Evolutionary conservation across 2,113 vertebrate genomes (phyloP), one percentile per base, ranked within the genome.

Genomic region (Callospermophilus lateralis): DNA sequence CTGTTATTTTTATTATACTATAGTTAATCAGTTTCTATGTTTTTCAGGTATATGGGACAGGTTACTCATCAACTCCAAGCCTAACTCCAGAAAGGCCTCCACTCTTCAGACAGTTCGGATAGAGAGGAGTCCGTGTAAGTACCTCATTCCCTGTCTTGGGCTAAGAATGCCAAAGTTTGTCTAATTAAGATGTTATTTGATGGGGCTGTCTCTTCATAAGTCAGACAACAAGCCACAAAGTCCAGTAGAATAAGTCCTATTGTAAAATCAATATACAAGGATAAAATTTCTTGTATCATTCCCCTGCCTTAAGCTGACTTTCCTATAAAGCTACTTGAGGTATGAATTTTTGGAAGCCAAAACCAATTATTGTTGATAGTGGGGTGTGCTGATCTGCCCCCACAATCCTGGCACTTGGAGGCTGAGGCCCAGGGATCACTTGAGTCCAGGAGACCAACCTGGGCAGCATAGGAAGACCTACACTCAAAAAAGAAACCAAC

Each of bases 71-170:
- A 98, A 97, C 65, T 98, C 99, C 22, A 99, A 98, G 86, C 51
- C 96, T 9, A 89, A 80, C 28, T 94, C 96, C 80, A 97, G 96
- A 76, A 98, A 97, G 61, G 90, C 87, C 51, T 70, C 98, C 2
- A 51, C 98, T n/a, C 97, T 99, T 67, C 98, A 99, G 88, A 99
- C 99, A 0, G 98, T 99, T 84, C 97, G 98, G 92, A 87, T 99
- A 63, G 99, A 99, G 0, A 98, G 99, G 92, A 99, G 99, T 97
- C 98, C 90, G 30, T 97, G 99, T 99, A 96, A 99, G 99, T 98
- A 58, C 9, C 5, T 13, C 10, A n/a, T 39, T 34, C 5, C 72
- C 8, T 58, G 20, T 72, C 32, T 77, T 32, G 34, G 4, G 11
- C 6, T 45, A 37, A 51, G 48, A 51, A 61, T 78, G 19, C 42